These are phyloP conservation scores for Drosophila tripunctata DNA, from an alignment of 2,888 invertebrate species.

Conservation along the genomic window DNA sequence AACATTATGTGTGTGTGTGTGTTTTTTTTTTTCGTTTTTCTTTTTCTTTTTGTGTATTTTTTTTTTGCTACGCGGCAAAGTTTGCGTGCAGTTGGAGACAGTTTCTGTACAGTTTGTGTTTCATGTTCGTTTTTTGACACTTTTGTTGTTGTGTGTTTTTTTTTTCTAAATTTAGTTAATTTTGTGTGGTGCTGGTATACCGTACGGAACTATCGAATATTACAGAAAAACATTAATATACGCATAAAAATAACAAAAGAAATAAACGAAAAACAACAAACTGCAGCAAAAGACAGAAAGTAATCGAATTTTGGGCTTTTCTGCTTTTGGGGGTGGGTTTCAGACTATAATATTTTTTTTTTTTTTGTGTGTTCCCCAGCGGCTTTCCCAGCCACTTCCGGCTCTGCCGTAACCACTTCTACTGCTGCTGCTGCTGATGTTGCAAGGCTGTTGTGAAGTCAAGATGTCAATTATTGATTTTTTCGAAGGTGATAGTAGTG, in stretches of 20 bases:
- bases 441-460: constrained; percentile 34
- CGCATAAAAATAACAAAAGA: background rate
- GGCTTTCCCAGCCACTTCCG: background rate
- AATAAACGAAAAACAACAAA: constrained; percentile 14
- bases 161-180: constrained; percentile 63
- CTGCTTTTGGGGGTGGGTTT: constrained; percentile 17
- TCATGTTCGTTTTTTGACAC: constrained; percentile 46
- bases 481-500: constrained; percentile 34
- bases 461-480: constrained; percentile 69
- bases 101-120: constrained; percentile 59
- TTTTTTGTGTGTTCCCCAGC: constrained; percentile 11
- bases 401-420: background rate
- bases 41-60: constrained; percentile 15
- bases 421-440: constrained; percentile 15
- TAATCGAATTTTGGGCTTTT: constrained; percentile 6
- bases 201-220: constrained; percentile 21
- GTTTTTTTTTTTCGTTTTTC: constrained; percentile 8
- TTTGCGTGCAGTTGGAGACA: constrained; percentile 72
- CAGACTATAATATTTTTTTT: constrained; percentile 5
- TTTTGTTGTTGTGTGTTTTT: constrained; percentile 10
- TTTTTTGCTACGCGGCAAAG: constrained; percentile 49
- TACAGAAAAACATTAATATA: constrained; percentile 26
- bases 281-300: constrained; percentile 26
- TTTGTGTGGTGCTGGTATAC: constrained; percentile 44
- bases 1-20: constrained; percentile 26